Percentiles rank a stretch among this genome's conserved stretches.
phyloP scores from a whole-genome alignment of 2,888 invertebrate species.

The Heteromyza rotundicornis region DNA sequence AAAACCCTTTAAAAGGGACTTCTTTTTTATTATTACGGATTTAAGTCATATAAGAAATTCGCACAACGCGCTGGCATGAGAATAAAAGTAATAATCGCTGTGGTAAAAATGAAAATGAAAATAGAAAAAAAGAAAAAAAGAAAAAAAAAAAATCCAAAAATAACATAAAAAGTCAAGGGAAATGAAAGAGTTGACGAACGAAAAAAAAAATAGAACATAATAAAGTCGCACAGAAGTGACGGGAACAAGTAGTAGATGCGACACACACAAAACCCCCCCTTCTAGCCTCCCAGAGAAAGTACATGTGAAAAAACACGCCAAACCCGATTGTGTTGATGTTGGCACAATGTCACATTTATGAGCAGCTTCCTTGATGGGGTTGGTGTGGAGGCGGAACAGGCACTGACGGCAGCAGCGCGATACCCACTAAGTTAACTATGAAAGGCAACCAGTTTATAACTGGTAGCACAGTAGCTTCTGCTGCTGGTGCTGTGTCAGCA shows the following conservation, averaged over 20 bases:
- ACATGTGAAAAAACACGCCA: neutral
- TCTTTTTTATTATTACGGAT: no score
- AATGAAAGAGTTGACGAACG: no score
- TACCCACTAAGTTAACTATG: neutral
- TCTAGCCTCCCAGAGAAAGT: no score
- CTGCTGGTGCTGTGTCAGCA: neutral
- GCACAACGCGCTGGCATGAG: neutral
- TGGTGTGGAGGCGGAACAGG: neutral
- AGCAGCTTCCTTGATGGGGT: neutral
- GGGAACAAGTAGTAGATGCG: no score
- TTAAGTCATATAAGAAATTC: neutral
- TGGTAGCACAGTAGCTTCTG: neutral
- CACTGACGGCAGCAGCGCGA: neutral
- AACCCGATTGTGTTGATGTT: constrained; percentile 1
- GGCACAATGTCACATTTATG: constrained; percentile 4
- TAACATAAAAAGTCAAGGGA: no score
- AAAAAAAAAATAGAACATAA: no score
- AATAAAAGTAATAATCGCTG: constrained; percentile 4
- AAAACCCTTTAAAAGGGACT: no score
- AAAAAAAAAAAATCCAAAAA: neutral
- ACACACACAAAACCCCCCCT: no score
- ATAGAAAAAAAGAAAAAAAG: neutral
- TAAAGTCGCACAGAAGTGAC: no score
- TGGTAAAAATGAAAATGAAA: no score
- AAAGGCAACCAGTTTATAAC: neutral